Base-by-base conservation (phyloP, 2,113 vertebrate species). In the Prionailurus viverrinus region DNA sequence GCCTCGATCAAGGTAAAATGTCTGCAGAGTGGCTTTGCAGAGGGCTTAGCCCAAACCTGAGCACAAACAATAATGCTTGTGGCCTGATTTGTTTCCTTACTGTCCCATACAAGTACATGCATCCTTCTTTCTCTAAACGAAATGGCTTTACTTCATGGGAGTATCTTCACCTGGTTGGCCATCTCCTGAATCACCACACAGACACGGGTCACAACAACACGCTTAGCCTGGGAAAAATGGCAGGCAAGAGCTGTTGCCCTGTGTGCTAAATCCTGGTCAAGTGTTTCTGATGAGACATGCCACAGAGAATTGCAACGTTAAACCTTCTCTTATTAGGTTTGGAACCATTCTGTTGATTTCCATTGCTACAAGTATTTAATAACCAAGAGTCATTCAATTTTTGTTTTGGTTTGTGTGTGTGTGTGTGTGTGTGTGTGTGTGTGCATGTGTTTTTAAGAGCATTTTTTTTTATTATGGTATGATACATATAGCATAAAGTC, bases 281-380 rank as follows among this genome's bases (percentile, higher is more conserved):
- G 7, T 1, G 33, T 65, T 3, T 29, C 19, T 41, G 25, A 4
- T 15, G 10, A 13, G 10, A 18, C 21, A 5, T 55, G 13, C 2
- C 23, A 45, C 11, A 55, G 29, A 36, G 48, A 83, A 55, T 0
- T 16, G 4, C 41, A 55, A 45, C 4, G 10, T 0, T 5, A 48
- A 48, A 10, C 21, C 15, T 65, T 51, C 41, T 61, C 21, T 84
- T 48, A 27, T 33, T 23, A 66, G 6, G 7, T 13, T 51, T 51
- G 39, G 45, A 79, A 39, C 4, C 1, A 55, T 65, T 84, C 51
- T 76, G 76, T 81, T 1, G 3, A 63, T 69, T 63, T 87, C 55
- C 5, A 14, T 13, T 85, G 80, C n/a, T 36, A 45, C 78, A 36
- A 55, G 21, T 63, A 18, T 8, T 36, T 71, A 83, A 66, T 48